These are phyloP conservation scores for Cryptoblepharus egeriae DNA, from an alignment of 2,797 vertebrate genomes.

Conservation along the genomic window DNA sequence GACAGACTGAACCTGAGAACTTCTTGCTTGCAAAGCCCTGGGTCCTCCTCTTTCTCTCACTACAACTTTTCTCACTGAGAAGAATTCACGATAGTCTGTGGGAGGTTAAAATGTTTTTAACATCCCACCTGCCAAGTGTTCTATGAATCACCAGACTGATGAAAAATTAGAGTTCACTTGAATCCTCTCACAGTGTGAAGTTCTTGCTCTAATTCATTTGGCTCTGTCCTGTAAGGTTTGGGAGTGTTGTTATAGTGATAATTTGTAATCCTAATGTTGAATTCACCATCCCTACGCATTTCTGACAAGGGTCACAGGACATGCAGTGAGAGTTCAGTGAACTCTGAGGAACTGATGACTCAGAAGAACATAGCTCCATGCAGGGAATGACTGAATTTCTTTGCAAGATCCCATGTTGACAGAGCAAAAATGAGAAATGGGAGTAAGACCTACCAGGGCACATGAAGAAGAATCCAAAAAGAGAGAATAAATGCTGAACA, in stretches of 20 bases:
- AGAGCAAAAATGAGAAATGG: not conserved
- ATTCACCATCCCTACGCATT: not conserved
- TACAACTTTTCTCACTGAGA: not conserved
- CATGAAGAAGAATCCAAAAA: no score
- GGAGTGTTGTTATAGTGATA: not conserved
- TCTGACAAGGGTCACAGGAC: not conserved
- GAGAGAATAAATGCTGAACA: no score
- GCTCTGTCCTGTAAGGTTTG: not conserved
- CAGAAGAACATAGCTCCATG: not conserved
- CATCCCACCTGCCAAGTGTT: conserved; percentile 1
- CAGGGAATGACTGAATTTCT: not conserved
- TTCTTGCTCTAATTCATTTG: conserved; percentile 5
- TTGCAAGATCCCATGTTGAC: not conserved
- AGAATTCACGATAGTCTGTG: not conserved
- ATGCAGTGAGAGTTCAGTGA: not conserved
- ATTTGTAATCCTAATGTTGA: not conserved
- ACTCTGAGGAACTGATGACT: not conserved
- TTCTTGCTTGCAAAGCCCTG: not conserved
- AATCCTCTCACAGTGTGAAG: not conserved
- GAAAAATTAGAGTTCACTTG: not conserved
- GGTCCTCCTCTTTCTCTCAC: not conserved
- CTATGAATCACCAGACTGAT: not conserved
- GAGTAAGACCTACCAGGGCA: no score
- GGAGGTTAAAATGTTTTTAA: not conserved
- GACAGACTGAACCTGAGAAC: not conserved